Percentiles rank a stretch among this genome's conserved stretches.
These are phyloP conservation scores for Okamejei kenojei DNA, from an alignment of 2,797 vertebrate genomes.

Conservation along the genomic window DNA sequence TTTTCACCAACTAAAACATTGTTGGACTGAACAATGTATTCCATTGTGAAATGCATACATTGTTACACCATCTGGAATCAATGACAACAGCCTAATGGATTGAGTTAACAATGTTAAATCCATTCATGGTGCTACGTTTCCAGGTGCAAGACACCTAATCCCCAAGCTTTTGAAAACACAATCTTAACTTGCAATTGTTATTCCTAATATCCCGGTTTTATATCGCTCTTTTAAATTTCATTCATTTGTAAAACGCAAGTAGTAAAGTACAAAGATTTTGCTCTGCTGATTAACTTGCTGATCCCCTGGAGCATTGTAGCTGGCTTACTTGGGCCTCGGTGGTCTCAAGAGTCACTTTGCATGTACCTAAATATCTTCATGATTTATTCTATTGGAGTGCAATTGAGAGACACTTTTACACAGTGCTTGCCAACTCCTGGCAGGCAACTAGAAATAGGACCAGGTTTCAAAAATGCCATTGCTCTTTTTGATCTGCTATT, in stretches of 20 bases:
- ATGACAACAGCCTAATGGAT: neutral
- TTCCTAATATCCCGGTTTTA: neutral
- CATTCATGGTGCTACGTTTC: neutral
- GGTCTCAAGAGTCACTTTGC: neutral
- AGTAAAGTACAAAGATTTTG: neutral
- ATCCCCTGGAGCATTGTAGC: neutral
- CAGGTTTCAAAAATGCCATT: neutral
- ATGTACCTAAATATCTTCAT: neutral
- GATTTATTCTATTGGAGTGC: neutral
- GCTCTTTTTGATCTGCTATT: neutral
- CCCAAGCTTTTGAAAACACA: constrained; percentile 9
- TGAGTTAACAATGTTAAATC: neutral
- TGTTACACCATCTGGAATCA: neutral
- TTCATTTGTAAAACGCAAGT: neutral
- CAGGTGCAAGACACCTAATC: neutral
- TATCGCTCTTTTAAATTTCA: neutral
- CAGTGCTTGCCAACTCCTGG: neutral
- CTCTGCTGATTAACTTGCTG: neutral
- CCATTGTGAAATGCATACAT: neutral
- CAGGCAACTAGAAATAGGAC: neutral
- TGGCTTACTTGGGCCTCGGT: neutral
- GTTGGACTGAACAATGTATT: neutral
- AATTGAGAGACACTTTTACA: neutral
- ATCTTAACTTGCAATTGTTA: neutral
- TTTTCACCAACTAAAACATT: neutral